A percentile compares a stretch with the other conserved stretches of the same genome.
phyloP scores from a whole-genome alignment of 2,113 vertebrate genomes.

The Otis tarda region DNA sequence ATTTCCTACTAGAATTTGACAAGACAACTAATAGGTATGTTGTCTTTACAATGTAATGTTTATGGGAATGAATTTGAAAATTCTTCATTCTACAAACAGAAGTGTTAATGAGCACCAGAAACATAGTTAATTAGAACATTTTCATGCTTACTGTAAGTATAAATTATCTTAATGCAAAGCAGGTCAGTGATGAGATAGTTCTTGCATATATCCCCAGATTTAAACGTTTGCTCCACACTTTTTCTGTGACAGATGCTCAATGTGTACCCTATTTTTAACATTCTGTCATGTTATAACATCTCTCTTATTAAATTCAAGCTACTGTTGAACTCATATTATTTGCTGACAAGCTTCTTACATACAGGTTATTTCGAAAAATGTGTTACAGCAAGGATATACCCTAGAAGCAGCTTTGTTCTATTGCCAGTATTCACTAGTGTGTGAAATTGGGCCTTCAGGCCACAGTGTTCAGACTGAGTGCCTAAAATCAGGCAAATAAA shows the following conservation, averaged over 20 bases:
- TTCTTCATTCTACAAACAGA: neutral
- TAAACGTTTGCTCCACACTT: neutral
- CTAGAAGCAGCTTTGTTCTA: neutral
- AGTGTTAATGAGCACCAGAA: neutral
- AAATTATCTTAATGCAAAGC: neutral
- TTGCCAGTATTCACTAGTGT: neutral
- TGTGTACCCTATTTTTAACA: neutral
- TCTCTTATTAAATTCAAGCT: neutral
- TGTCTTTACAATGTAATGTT: neutral
- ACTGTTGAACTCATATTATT: neutral
- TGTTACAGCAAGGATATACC: neutral
- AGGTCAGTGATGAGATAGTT: neutral
- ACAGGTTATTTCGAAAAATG: neutral
- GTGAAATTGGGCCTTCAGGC: neutral
- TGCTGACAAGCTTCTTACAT: conserved; percentile 12
- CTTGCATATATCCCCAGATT: neutral
- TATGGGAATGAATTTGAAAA: neutral
- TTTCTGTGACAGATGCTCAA: neutral
- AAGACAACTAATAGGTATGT: neutral
- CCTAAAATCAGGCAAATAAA: neutral
- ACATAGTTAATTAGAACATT: neutral
- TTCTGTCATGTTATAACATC: neutral
- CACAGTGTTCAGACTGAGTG: neutral
- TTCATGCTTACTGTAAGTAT: neutral
- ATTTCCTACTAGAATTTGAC: neutral